A percentile compares a stretch with the other conserved stretches of the same genome.
Evolutionary conservation across 92 coral and sea anemone genomes (phyloP).

Genomic region (Zoanthus solanderi): DNA sequence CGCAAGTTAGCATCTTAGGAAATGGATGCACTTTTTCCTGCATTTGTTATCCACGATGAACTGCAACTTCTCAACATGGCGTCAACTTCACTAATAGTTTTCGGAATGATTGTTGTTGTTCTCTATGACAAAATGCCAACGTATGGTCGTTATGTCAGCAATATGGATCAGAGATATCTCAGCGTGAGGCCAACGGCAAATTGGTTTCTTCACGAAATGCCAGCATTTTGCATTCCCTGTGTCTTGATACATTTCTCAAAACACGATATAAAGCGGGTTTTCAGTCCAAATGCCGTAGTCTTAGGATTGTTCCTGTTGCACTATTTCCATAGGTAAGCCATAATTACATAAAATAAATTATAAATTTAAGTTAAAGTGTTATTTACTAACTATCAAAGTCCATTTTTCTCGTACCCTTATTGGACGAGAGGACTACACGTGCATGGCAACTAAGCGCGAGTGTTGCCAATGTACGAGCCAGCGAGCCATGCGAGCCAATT

Average conservation of each 20-base stretch:
- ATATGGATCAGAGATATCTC: slow-evolving; percentile 49
- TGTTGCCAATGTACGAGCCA: too few species aligned
- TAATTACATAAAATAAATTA: too few species aligned
- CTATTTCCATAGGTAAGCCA: slow-evolving; percentile 81
- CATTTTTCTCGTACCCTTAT: too few species aligned
- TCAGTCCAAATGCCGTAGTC: slow-evolving; percentile 77
- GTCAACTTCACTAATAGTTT: slow-evolving; percentile 61
- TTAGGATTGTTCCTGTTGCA: slow-evolving; percentile 71
- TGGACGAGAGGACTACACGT: too few species aligned
- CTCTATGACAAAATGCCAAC: slow-evolving; percentile 70
- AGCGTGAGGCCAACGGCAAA: slow-evolving; percentile 65
- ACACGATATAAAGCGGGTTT: slow-evolving; percentile 48
- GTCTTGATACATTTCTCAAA: slow-evolving; percentile 55
- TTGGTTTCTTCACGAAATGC: slow-evolving; percentile 90
- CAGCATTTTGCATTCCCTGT: slow-evolving; percentile 82
- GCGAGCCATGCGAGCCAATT: too few species aligned
- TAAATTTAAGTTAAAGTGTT: too few species aligned
- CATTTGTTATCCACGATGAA: slow-evolving; percentile 58
- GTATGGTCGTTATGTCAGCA: slow-evolving; percentile 71
- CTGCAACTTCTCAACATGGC: slow-evolving; percentile 63
- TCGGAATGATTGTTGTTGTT: slow-evolving; percentile 58
- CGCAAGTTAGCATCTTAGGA: background rate
- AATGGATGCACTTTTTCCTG: slow-evolving; percentile 49
- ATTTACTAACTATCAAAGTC: too few species aligned
- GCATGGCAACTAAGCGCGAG: too few species aligned